These are phyloP conservation scores for Hylaeus volcanicus DNA, from an alignment of 1,140 invertebrate species.

Conservation along the genomic window DNA sequence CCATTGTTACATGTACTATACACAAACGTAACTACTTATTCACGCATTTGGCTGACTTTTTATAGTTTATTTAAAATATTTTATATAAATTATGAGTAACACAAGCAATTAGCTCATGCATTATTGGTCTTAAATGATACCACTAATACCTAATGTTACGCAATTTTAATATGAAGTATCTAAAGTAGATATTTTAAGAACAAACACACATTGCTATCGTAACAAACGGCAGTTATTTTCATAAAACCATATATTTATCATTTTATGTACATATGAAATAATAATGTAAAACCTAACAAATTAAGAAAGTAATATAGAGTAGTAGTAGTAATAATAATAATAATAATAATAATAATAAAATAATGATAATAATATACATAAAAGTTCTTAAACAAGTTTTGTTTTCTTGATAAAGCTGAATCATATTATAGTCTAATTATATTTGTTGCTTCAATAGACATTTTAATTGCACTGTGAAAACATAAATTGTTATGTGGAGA, in stretches of 20 bases:
- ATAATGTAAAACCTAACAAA: slow-evolving; percentile 41
- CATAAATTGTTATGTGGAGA: slow-evolving; percentile 23
- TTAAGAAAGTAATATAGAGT: slow-evolving; percentile 38
- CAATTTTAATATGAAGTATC: slow-evolving; percentile 32
- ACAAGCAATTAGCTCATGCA: slow-evolving; percentile 35
- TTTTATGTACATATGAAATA: slow-evolving; percentile 50
- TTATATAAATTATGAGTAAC: slow-evolving; percentile 38
- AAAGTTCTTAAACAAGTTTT: slow-evolving; percentile 27
- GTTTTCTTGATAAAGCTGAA: slow-evolving; percentile 23
- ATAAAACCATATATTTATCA: slow-evolving; percentile 52
- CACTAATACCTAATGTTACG: slow-evolving; percentile 38
- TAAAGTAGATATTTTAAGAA: slow-evolving; percentile 38
- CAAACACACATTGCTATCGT: slow-evolving; percentile 40
- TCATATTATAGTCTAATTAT: slow-evolving; percentile 32
- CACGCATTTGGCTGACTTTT: slow-evolving; percentile 35
- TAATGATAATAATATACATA: slow-evolving; percentile 43
- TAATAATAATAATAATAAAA: slow-evolving; percentile 28
- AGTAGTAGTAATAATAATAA: neutral
- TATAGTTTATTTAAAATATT: slow-evolving; percentile 42
- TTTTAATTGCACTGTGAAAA: slow-evolving; percentile 41
- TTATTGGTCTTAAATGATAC: slow-evolving; percentile 39
- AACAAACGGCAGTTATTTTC: slow-evolving; percentile 43
- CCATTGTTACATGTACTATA: slow-evolving; percentile 39
- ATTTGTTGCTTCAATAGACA: slow-evolving; percentile 26
- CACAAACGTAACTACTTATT: slow-evolving; percentile 42